Percentiles rank a stretch among this genome's conserved stretches.
phyloP scores from a whole-genome alignment of 2,113 vertebrate genomes.

The Oreochromis niloticus region DNA sequence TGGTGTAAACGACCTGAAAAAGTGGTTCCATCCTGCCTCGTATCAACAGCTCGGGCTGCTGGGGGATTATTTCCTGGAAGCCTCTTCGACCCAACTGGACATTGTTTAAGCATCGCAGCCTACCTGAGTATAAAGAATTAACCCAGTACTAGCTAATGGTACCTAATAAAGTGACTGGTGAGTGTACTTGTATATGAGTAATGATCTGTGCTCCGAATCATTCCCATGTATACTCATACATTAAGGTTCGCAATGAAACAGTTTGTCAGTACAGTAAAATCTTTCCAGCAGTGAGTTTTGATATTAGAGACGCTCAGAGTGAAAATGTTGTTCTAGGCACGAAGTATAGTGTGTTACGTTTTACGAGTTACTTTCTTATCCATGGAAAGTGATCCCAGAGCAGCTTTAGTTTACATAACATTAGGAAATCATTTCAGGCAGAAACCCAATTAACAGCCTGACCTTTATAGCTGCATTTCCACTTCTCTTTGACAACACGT shows the following conservation, averaged over 20 bases:
- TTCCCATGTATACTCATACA: background rate
- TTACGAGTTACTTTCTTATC: background rate
- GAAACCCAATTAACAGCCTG: conserved; percentile 27
- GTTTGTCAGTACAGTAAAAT: background rate
- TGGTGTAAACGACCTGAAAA: background rate
- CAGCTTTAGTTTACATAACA: conserved; percentile 16
- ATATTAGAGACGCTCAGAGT: background rate
- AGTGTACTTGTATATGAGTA: background rate
- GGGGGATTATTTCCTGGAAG: background rate
- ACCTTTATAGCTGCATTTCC: conserved; percentile 26
- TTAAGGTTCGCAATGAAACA: background rate
- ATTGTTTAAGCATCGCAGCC: background rate
- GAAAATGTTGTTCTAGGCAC: background rate
- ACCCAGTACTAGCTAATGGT: background rate
- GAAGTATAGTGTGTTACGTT: background rate
- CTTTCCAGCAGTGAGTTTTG: background rate
- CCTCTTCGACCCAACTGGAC: background rate
- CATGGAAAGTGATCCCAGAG: background rate
- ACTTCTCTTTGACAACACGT: conserved; percentile 9
- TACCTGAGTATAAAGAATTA: background rate
- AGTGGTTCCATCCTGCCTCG: background rate
- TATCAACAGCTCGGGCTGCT: background rate
- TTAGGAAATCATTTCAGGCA: conserved; percentile 18
- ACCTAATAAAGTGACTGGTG: background rate
- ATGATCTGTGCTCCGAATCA: background rate